Base-by-base conservation (phyloP, 2,888 invertebrate genomes). In the Meandrusa payeni region DNA sequence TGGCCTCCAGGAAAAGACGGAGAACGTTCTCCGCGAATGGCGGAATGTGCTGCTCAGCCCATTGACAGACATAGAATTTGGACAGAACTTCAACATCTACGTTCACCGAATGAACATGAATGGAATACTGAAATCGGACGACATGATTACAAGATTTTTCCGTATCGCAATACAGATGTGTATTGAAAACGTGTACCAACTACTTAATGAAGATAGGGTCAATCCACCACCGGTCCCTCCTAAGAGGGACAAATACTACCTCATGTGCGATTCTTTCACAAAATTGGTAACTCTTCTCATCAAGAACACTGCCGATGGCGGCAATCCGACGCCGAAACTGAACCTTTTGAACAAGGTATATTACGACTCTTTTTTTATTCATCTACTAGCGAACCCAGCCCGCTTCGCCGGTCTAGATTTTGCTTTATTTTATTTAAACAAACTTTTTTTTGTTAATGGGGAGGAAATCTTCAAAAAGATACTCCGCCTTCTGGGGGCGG, bases 141-240 rank as follows among this genome's bases (percentile, higher is more conserved):
- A 99, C 68, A 90, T 98, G 64, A 98, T 99, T 50, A 97, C 98
- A 0, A 89, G 98, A 44, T 99, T 99, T 89, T 98, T 99, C 90
- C 92, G 99, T 27, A 92, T 98, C 48, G 97, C 97, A 41, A 97
- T 97, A 0, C 97, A 98, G 76, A 94, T 98, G 90, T 98, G 98
- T 76, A 95, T 98, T 1, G 97, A 98, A 73, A 92, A 96, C 44
- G 97, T 97, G 22, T 98, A 98, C 73, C 92, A 97, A 45, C 92
- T 93, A 38, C 80, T 97, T 5, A 90, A 90, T 3, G 97, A 97
- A 54, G 93, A 93, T 22, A 86, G 90, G 27, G 77, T 90, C 47
- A 90, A 91, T 24, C 90, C 91, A 0, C 90, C 91, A 1, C 90
- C 91, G 0, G 83, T 92, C 24, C 91, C 94, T 1, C 59, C 70